Evolutionary conservation across 2,797 vertebrate genomes (phyloP).

Genomic region (Nothura maculosa): DNA sequence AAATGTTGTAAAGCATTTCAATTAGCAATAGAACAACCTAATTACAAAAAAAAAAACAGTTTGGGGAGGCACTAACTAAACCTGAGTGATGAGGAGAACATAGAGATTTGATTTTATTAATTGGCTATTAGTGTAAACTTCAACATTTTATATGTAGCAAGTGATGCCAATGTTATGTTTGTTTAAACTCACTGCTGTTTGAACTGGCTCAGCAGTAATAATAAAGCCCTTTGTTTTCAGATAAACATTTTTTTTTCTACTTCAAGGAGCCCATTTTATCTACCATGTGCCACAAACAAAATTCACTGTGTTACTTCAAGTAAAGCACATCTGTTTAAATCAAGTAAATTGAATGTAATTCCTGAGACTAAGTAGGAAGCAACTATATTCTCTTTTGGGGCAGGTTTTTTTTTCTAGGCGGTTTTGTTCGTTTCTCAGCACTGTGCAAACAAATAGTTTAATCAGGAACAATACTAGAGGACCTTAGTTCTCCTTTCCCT

Average conservation of each 20-base stretch:
- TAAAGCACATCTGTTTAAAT: constrained; percentile 67
- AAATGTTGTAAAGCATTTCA: constrained; percentile 59
- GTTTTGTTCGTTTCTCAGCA: constrained; percentile 28
- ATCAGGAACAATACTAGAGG: constrained; percentile 26
- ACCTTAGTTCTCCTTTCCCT: constrained; percentile 52
- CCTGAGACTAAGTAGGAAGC: constrained; percentile 65
- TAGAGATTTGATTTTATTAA: constrained; percentile 71
- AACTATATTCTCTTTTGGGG: constrained; percentile 29
- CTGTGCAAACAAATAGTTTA: constrained; percentile 48
- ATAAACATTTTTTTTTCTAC: constrained; percentile 64
- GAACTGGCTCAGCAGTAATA: constrained; percentile 70
- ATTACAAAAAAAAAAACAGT: constrained; percentile 34
- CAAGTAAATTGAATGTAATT: constrained; percentile 63
- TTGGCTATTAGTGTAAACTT: constrained; percentile 26
- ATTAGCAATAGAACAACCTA: constrained; percentile 54
- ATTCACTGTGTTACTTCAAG: constrained; percentile 38
- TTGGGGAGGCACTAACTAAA: not conserved
- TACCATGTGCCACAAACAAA: constrained; percentile 38
- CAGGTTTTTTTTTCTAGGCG: constrained; percentile 43
- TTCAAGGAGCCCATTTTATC: constrained; percentile 50
- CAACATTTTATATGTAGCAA: constrained; percentile 42
- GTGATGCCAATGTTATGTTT: constrained; percentile 19
- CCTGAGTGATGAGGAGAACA: constrained; percentile 14
- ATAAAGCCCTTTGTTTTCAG: constrained; percentile 67
- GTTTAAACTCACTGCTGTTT: constrained; percentile 69